A percentile compares a stretch with the other conserved stretches of the same genome.
Conservation (phyloP, 2,113 vertebrate genomes). For the Piaya cayana region DNA sequence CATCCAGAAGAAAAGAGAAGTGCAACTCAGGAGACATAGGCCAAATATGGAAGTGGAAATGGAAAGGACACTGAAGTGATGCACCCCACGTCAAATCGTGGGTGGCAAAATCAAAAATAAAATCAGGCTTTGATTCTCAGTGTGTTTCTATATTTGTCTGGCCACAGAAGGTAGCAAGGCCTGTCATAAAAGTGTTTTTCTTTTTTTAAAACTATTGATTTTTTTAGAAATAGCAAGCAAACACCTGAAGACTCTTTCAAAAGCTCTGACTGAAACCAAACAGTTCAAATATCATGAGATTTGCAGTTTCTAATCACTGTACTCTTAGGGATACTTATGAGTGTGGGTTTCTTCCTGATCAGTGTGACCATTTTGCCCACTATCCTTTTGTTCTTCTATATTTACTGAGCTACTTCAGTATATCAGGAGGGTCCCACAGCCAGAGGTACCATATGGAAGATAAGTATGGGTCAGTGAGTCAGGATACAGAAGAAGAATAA, state of each 20-base stretch:
- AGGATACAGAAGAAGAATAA: not conserved
- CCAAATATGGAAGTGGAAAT: not conserved
- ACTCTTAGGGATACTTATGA: not conserved
- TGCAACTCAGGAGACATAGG: not conserved
- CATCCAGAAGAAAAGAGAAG: not conserved
- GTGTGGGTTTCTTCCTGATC: not conserved
- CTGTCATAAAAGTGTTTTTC: not conserved
- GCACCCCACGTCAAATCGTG: accelerated
- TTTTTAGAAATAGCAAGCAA: not conserved
- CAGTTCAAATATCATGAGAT: not conserved
- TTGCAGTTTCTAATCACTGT: not conserved
- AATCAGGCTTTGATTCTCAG: not conserved
- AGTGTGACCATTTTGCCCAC: not conserved
- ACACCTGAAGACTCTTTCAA: not conserved
- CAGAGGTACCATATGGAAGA: not conserved
- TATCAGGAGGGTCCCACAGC: not conserved
- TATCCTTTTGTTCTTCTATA: not conserved
- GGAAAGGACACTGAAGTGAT: not conserved
- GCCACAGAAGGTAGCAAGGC: not conserved
- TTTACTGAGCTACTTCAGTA: not conserved
- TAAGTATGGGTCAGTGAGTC: not conserved
- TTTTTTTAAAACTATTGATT: not conserved
- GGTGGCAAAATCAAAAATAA: not conserved
- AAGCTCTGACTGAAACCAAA: not conserved
- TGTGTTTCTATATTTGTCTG: not conserved